Conservation (phyloP, 2,797 vertebrate species). For the Galago senegalensis region DNA sequence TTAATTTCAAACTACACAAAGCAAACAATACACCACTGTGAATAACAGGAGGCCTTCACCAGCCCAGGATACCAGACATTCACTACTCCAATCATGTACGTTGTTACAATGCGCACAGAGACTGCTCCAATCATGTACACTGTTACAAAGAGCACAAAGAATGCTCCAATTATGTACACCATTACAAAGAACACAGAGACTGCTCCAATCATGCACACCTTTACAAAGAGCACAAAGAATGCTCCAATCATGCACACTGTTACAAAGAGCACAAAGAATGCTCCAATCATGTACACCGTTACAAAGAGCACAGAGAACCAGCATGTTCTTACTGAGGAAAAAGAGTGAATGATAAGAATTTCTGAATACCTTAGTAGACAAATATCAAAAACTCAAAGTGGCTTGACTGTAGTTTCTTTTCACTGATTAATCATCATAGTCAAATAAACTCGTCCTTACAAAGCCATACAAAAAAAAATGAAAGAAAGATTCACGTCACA, state of each 20-base stretch:
- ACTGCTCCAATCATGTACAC: not conserved
- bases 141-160: too few relatives aligned
- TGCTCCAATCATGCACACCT: not conserved
- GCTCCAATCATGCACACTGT: not conserved
- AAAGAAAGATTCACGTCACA: slow-evolving; percentile 20
- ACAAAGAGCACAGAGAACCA: not conserved
- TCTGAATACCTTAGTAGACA: not conserved
- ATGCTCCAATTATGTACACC: not conserved
- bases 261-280: not conserved
- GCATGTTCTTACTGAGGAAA: not conserved
- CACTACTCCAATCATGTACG: not conserved
- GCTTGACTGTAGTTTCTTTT: not conserved
- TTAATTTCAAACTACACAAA: slow-evolving; percentile 30
- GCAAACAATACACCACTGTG: not conserved
- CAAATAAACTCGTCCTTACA: slow-evolving; percentile 22
- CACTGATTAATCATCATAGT: not conserved
- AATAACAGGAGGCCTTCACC: not conserved
- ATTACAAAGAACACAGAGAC: not conserved
- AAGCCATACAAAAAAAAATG: slow-evolving; percentile 10
- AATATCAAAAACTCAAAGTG: slow-evolving; percentile 46
- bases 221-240: not conserved
- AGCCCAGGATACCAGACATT: not conserved
- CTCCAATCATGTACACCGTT: not conserved
- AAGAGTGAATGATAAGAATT: slow-evolving; percentile 17
- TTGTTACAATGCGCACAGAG: too few relatives aligned